Percentiles rank a stretch among this genome's conserved stretches.
Conservation (phyloP, 2,113 vertebrate species). For the Typhlomys cinereus region DNA sequence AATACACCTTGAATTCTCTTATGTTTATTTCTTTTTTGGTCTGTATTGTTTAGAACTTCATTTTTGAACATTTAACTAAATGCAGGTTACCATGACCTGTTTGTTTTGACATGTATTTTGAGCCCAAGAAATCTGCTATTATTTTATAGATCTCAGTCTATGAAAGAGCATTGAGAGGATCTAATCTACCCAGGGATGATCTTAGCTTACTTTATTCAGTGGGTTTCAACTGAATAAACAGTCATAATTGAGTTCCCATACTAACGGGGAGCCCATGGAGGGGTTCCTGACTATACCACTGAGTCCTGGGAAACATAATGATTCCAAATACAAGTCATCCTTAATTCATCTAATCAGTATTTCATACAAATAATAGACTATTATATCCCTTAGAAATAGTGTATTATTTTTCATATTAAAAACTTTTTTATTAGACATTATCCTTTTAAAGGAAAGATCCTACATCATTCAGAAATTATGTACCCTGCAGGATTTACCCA, state of each 20-base stretch:
- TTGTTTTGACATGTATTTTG: conserved; percentile 47
- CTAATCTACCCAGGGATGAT: background rate
- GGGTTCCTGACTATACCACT: no score
- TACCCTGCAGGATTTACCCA: background rate
- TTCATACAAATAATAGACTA: background rate
- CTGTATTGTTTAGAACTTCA: background rate
- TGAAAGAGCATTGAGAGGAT: background rate
- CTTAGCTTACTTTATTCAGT: background rate
- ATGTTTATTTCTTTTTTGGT: background rate
- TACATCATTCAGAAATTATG: conserved; percentile 57
- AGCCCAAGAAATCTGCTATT: background rate
- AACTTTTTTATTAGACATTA: background rate
- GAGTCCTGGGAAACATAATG: no score
- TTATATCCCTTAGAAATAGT: background rate
- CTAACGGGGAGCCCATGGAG: no score
- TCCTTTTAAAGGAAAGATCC: conserved; percentile 21
- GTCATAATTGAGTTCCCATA: no score
- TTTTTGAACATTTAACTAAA: conserved; percentile 25
- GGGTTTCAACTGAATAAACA: background rate
- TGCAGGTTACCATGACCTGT: background rate
- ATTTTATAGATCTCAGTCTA: background rate
- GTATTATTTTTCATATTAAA: background rate
- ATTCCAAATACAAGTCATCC: background rate
- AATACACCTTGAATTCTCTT: background rate
- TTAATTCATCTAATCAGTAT: background rate